These are phyloP conservation scores for Calephelis perditalis DNA, from an alignment of 2,888 invertebrate species.

Conservation along the genomic window DNA sequence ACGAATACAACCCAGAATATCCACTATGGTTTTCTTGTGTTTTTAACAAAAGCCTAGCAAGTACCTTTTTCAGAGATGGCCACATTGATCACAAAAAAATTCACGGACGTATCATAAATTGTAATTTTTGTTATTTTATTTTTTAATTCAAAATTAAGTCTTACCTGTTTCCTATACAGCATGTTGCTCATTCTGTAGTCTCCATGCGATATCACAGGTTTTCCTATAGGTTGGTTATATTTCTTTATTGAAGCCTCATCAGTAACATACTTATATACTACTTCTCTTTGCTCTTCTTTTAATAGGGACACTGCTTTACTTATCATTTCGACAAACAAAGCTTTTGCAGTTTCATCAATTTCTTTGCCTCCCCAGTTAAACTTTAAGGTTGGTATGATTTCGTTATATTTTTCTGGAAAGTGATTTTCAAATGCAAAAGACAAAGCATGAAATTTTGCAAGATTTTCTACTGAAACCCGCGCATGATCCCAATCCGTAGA, in stretches of 20 bases:
- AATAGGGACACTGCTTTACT: conserved; percentile 29
- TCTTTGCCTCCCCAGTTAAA: conserved; percentile 22
- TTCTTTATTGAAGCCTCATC: conserved; percentile 22
- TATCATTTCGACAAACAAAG: conserved; percentile 27
- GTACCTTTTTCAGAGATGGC: too few relatives aligned
- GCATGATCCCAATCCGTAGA: conserved; percentile 52
- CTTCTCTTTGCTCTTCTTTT: conserved; percentile 37
- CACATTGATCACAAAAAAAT: too few relatives aligned
- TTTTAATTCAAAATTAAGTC: conserved; percentile 7
- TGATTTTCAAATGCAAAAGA: conserved; percentile 41
- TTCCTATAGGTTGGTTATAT: conserved; percentile 30
- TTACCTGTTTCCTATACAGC: conserved; percentile 30
- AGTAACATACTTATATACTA: conserved; percentile 32
- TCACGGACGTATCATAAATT: too few relatives aligned
- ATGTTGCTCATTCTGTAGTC: conserved; percentile 50
- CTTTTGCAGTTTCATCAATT: conserved; percentile 20
- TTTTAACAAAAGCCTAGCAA: too few relatives aligned
- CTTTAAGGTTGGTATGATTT: conserved; percentile 30
- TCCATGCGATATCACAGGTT: conserved; percentile 42
- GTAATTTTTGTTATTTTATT: too few relatives aligned
- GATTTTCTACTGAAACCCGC: conserved; percentile 37
- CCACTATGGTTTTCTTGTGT: too few relatives aligned
- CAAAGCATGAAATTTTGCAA: conserved; percentile 60
- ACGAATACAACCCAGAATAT: too few relatives aligned
- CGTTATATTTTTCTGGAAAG: conserved; percentile 44